A percentile compares a stretch with the other conserved stretches of the same genome.
Conservation (phyloP, 64 coral and sea anemone species). For the Dendrophyllia cribrosa region DNA sequence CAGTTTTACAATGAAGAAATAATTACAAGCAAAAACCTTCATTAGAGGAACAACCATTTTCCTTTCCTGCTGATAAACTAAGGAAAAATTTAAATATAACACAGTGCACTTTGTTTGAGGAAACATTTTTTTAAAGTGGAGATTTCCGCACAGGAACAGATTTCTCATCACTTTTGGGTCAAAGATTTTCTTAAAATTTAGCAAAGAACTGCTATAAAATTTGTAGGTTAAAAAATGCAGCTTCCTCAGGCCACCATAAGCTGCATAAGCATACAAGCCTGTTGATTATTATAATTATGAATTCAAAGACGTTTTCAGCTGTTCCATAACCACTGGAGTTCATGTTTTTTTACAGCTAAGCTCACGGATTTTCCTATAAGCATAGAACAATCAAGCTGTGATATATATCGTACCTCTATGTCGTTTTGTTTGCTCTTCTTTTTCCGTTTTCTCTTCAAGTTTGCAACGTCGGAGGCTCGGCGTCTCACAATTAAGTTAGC, state of each 20-base stretch:
- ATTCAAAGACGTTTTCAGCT: not conserved
- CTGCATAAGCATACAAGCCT: too few species aligned
- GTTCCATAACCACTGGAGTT: not conserved
- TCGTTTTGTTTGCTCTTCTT: slow-evolving; percentile 22
- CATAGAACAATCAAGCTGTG: not conserved
- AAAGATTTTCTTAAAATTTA: too few species aligned
- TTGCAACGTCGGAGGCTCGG: slow-evolving; percentile 41
- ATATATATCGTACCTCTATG: not conserved
- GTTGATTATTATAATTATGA: not conserved
- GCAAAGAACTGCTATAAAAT: too few species aligned
- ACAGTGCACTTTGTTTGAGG: too few species aligned
- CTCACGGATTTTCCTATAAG: not conserved
- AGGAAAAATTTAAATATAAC: not conserved
- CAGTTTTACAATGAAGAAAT: not conserved
- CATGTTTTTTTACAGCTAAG: not conserved
- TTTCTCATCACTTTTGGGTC: not conserved
- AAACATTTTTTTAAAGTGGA: too few species aligned
- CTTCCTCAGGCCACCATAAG: too few species aligned
- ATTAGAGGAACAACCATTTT: not conserved
- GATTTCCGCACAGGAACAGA: too few species aligned
- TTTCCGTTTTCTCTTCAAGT: slow-evolving; percentile 27
- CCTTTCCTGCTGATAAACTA: not conserved
- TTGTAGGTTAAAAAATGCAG: too few species aligned
- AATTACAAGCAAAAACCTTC: not conserved
- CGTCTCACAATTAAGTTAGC: slow-evolving; percentile 28